Evolutionary conservation across 2,888 invertebrate species (phyloP).

Genomic region (Ennomos erosarius): DNA sequence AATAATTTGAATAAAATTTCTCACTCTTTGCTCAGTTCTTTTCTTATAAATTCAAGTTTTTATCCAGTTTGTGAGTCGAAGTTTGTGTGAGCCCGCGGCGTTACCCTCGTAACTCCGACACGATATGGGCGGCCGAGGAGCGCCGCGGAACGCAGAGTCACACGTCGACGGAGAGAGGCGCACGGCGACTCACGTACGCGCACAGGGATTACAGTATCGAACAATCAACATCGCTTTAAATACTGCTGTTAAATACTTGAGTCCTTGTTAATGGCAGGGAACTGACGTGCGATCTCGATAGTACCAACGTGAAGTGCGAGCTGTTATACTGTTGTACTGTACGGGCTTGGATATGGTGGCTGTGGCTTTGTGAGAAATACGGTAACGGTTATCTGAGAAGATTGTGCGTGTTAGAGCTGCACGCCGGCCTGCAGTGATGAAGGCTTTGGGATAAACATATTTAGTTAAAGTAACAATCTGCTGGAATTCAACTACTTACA

Average conservation of each 20-base stretch:
- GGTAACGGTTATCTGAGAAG: slow-evolving; percentile 8
- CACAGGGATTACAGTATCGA: too few relatives aligned
- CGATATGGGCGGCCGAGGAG: slow-evolving; percentile 3
- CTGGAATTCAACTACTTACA: too few relatives aligned
- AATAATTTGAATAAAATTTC: slow-evolving; percentile 12
- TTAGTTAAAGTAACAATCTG: too few relatives aligned
- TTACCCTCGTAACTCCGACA: slow-evolving; percentile 9
- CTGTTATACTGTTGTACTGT: slow-evolving; percentile 1
- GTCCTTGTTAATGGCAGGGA: too few relatives aligned
- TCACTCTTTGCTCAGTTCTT: slow-evolving; percentile 8
- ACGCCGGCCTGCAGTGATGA: too few relatives aligned
- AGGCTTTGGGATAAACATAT: too few relatives aligned
- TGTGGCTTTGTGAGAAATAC: slow-evolving; percentile 15
- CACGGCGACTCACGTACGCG: too few relatives aligned
- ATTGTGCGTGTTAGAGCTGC: too few relatives aligned
- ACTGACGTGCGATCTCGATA: too few relatives aligned
- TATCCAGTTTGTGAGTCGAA: slow-evolving; percentile 17
- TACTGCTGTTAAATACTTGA: too few relatives aligned
- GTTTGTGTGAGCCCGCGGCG: slow-evolving; percentile 12
- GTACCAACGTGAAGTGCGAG: background rate
- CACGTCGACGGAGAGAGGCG: background rate
- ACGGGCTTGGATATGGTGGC: background rate
- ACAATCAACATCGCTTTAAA: too few relatives aligned
- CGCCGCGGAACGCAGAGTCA: background rate
- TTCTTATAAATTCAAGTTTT: slow-evolving; percentile 17